Evolutionary conservation across 2,888 invertebrate species (phyloP).

Genomic region (Sylvicola fuscatus): DNA sequence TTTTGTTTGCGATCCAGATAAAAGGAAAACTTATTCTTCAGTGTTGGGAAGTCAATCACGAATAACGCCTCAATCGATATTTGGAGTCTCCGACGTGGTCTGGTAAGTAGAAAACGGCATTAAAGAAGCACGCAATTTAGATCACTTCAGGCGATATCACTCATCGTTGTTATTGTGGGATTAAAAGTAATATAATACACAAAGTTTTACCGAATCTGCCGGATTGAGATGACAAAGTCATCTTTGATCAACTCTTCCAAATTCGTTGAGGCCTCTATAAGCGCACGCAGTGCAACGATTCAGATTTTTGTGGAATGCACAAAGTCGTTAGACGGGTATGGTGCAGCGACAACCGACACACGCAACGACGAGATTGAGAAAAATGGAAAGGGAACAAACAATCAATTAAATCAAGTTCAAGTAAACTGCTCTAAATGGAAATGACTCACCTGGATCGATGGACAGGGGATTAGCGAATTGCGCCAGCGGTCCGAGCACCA

Average conservation of each 20-base stretch:
- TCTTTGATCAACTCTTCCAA: conserved; percentile 24
- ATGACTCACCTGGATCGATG: no score
- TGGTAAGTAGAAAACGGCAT: conserved; percentile 7
- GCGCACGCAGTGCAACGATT: conserved; percentile 5
- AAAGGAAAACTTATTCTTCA: conserved; percentile 26
- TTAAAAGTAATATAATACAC: neutral
- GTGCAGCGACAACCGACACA: no score
- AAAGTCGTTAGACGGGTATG: no score
- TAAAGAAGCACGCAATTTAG: neutral
- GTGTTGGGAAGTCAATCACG: conserved; percentile 25
- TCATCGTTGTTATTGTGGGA: no score
- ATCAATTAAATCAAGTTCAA: no score
- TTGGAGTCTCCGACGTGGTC: conserved; percentile 23
- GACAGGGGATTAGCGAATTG: no score
- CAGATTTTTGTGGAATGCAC: conserved; percentile 1
- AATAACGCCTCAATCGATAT: conserved; percentile 26
- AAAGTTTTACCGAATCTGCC: conserved; percentile 21
- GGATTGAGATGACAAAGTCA: conserved; percentile 25
- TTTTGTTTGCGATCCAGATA: conserved; percentile 25
- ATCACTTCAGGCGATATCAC: no score
- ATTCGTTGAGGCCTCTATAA: conserved; percentile 22
- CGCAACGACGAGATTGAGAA: no score
- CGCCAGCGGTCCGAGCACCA: no score
- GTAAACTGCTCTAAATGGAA: no score
- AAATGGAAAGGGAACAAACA: no score